Conservation (phyloP, 2,888 invertebrate species). For the Oeneis ivallda region DNA sequence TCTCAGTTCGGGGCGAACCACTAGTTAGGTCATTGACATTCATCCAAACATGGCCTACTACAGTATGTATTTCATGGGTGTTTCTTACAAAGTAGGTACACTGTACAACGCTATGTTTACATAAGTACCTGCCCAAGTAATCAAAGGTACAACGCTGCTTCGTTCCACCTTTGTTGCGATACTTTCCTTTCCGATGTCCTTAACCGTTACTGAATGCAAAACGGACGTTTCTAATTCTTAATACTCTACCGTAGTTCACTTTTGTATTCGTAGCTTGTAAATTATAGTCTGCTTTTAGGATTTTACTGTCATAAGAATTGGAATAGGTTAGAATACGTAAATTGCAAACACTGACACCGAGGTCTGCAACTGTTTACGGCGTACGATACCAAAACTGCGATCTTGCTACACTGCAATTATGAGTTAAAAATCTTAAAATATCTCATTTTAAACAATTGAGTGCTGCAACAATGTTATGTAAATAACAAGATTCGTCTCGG, state of each 20-base stretch:
- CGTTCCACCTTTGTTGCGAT: conserved; percentile 33
- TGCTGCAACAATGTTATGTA: not conserved
- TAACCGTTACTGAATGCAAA: conserved; percentile 29
- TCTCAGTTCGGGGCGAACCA: too few species aligned
- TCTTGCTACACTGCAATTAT: too few species aligned
- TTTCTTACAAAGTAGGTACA: too few species aligned
- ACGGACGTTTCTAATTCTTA: conserved; percentile 24
- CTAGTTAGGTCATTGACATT: conserved; percentile 48
- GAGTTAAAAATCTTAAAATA: not conserved
- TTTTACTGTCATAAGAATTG: too few species aligned
- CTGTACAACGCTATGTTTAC: too few species aligned
- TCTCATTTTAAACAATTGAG: not conserved
- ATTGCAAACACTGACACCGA: not conserved
- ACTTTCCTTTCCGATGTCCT: conserved; percentile 38
- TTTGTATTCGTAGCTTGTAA: not conserved
- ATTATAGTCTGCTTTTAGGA: not conserved
- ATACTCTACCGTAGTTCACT: not conserved
- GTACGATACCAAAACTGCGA: too few species aligned
- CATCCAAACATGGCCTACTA: conserved; percentile 39
- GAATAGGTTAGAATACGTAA: not conserved
- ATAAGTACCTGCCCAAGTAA: too few species aligned
- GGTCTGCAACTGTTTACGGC: too few species aligned
- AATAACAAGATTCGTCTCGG: too few species aligned
- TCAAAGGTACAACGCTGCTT: conserved; percentile 11
- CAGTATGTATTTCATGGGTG: not conserved